Percentiles rank a stretch among this genome's conserved stretches.
phyloP scores from a whole-genome alignment of 2,888 invertebrate species.

The Incurvaria masculella region DNA sequence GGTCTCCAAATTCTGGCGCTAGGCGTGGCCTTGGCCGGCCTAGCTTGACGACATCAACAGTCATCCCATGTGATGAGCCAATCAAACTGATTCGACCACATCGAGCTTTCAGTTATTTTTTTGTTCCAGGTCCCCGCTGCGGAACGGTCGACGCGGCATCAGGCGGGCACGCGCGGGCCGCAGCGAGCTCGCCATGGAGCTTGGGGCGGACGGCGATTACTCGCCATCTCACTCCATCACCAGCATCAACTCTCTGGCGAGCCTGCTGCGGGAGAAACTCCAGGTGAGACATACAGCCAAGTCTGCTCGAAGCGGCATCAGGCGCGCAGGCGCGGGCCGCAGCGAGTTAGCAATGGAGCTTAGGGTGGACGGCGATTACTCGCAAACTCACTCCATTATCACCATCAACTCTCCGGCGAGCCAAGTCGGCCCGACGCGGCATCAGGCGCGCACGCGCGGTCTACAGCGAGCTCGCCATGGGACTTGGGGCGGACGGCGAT shows the following conservation, averaged over 20 bases:
- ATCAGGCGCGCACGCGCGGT: conserved; percentile 58
- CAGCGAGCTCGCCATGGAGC: conserved; percentile 55
- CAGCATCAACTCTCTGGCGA: conserved; percentile 81
- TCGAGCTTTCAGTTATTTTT: conserved; percentile 9
- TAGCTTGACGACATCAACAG: too few relatives aligned
- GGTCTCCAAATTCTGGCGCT: too few relatives aligned
- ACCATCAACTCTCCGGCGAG: conserved; percentile 84
- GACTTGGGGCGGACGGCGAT: conserved; percentile 41
- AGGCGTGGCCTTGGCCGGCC: too few relatives aligned
- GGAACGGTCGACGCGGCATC: conserved; percentile 62
- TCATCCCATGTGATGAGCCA: too few relatives aligned
- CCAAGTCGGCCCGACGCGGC: conserved; percentile 61
- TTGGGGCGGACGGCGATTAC: conserved; percentile 55
- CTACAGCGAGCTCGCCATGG: conserved; percentile 33
- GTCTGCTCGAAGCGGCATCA: conserved; percentile 63
- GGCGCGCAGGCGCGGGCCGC: conserved; percentile 52
- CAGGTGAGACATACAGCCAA: too few relatives aligned
- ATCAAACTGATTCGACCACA: conserved; percentile 17
- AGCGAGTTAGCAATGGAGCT: conserved; percentile 55
- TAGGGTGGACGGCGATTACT: conserved; percentile 59
- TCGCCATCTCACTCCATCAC: conserved; percentile 78
- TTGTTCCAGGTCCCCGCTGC: conserved; percentile 58
- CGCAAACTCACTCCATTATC: conserved; percentile 75
- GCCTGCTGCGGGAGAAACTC: conserved; percentile 77
- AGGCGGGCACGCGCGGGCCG: conserved; percentile 54